phyloP scores from a whole-genome alignment of 2,888 invertebrate genomes.

The Metacarcinus magister region DNA sequence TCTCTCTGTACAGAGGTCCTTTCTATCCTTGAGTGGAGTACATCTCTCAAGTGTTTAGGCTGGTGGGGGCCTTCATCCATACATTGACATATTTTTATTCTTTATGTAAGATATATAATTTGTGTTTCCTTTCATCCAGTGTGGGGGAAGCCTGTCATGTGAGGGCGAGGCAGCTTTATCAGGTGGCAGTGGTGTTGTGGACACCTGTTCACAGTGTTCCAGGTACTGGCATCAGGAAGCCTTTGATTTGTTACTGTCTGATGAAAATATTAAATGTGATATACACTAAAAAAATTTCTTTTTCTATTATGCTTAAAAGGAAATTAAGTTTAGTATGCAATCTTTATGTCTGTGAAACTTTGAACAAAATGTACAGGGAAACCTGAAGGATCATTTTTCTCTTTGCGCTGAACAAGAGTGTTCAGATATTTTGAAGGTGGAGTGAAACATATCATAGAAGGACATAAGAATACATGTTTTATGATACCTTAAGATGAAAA shows the following conservation, averaged over 20 bases:
- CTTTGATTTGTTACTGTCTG: neutral
- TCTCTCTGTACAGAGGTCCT: too few species aligned
- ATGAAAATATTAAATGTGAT: neutral
- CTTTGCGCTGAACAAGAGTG: neutral
- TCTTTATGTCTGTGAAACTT: neutral
- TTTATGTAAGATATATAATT: neutral
- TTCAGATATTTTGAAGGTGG: neutral
- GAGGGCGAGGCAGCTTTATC: constrained; percentile 34
- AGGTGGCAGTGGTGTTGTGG: neutral
- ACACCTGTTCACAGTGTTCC: constrained; percentile 63
- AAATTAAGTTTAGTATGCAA: neutral
- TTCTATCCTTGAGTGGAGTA: too few species aligned
- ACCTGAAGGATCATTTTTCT: neutral
- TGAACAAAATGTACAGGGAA: neutral
- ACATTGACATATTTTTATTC: neutral
- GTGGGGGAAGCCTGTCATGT: constrained; percentile 56
- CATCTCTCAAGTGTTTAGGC: too few species aligned
- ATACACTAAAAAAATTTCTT: neutral
- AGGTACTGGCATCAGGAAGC: neutral
- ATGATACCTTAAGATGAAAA: neutral
- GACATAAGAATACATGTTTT: neutral
- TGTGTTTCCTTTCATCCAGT: neutral
- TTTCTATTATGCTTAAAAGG: neutral
- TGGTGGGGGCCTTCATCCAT: neutral
- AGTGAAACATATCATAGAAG: neutral